Evolutionary conservation across 2,888 invertebrate genomes (phyloP), one percentile per base, ranked within the genome.

Genomic region (Heliconius charithonia): DNA sequence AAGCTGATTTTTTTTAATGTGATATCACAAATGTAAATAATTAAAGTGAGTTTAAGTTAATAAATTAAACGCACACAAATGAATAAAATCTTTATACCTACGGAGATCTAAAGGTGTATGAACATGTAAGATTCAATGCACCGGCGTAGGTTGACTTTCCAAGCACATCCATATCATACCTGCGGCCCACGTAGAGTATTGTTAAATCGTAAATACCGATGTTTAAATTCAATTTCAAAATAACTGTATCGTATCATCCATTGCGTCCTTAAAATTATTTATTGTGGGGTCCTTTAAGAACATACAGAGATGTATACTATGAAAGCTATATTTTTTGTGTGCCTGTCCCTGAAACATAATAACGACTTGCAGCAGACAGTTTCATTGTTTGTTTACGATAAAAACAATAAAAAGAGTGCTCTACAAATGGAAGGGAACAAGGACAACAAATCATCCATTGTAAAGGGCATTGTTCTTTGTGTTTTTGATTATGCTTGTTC

Each of bases 81-180:
- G 4, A 37, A 67, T 67, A n/a, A 13, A n/a, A 67, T 67, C 67
- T 6, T 37, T 67, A n/a, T 67, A n/a, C 1, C 32, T 67, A 41
- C 4, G 4, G 13, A 12, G n/a, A 27, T 74, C 41, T 4, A 78
- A 80, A 75, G 76, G 75, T n/a, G 27, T 62, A 45, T 56, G 22
- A 73, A 29, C 16, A 51, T 76, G 75, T 73, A 74, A 78, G 63
- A 67, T 74, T 76, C 74, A 80, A 79, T 73, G 69, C 66, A 81
- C 13, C 25, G n/a, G 75, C 76, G 81, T 79, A 78, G 81, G 81
- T n/a, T 78, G 79, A 65, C 83, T 83, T 75, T 63, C 25, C 65
- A 59, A 71, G 32, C 37, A 63, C 75, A 71, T 75, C 75, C 70
- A 70, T 51, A 74, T 77, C 63, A 76, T 77, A 51, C 51, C 32